Evolutionary conservation across 2,888 invertebrate genomes (phyloP).

Genomic region (Xylocampa areola): DNA sequence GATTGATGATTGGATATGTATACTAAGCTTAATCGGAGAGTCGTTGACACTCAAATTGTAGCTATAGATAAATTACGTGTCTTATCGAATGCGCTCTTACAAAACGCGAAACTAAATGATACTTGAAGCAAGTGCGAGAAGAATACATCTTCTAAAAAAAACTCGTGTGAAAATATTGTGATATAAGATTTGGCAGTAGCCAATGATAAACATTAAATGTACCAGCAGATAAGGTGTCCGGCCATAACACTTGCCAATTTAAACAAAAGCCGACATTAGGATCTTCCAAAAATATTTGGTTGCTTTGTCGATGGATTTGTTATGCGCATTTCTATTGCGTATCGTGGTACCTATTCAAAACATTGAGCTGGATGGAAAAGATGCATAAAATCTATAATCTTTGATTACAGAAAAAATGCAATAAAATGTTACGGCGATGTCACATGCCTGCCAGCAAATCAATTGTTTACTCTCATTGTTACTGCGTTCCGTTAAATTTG

Average conservation of each 20-base stretch:
- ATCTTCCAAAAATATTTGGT: conserved; percentile 31
- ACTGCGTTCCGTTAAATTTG: conserved; percentile 49
- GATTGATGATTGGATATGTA: conserved; percentile 8
- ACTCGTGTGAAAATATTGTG: conserved; percentile 32
- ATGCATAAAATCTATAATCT: conserved; percentile 9
- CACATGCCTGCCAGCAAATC: conserved; percentile 38
- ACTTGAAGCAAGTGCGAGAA: conserved; percentile 19
- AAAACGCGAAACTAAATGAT: conserved; percentile 16
- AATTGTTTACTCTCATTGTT: conserved; percentile 56
- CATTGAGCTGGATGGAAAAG: conserved; percentile 4
- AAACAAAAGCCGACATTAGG: conserved; percentile 49
- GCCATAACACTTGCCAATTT: conserved; percentile 60
- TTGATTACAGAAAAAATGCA: conserved; percentile 34
- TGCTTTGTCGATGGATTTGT: conserved; percentile 9
- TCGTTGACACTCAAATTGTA: conserved; percentile 48
- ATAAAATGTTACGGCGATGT: conserved; percentile 37
- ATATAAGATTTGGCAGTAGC: conserved; percentile 63
- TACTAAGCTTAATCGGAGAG: too few species aligned
- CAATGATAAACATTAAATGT: conserved; percentile 58
- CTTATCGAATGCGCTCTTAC: conserved; percentile 9
- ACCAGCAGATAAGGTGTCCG: conserved; percentile 62
- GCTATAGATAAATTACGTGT: conserved; percentile 27
- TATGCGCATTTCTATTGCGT: conserved; percentile 22
- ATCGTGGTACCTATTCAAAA: background rate
- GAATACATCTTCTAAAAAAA: conserved; percentile 16